These are phyloP conservation scores for Chelon labrosus DNA, from an alignment of 2,797 vertebrate species.

Conservation along the genomic window DNA sequence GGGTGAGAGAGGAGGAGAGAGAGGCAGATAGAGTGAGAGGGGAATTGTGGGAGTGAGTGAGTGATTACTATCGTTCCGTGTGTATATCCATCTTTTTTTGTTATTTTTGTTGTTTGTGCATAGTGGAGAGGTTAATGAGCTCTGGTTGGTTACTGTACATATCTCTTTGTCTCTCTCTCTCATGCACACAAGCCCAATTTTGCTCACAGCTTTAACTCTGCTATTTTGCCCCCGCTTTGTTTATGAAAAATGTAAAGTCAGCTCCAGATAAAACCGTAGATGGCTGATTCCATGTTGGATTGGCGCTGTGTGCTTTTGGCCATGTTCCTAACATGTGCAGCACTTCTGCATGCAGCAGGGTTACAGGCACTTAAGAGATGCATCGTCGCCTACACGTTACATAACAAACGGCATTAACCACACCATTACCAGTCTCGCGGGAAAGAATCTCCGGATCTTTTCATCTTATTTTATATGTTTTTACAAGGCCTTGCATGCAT, in stretches of 20 bases:
- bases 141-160: conserved; percentile 24
- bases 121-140: conserved; percentile 51
- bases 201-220: conserved; percentile 14
- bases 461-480: conserved; percentile 42
- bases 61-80: conserved; percentile 49
- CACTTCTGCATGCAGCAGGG: conserved; percentile 21
- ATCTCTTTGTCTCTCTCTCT: not conserved
- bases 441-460: conserved; percentile 16
- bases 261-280: conserved; percentile 14
- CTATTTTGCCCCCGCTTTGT: conserved; percentile 11
- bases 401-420: conserved; percentile 38
- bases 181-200: no score
- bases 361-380: conserved; percentile 17
- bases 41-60: conserved; percentile 34
- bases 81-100: conserved; percentile 10
- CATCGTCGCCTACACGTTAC: conserved; percentile 42
- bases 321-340: conserved; percentile 15
- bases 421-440: not conserved
- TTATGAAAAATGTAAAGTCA: conserved; percentile 37
- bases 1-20: conserved; percentile 12
- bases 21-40: conserved; percentile 8
- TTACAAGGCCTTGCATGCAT: conserved; percentile 14
- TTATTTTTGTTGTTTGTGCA: conserved; percentile 33
- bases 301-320: conserved; percentile 8
- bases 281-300: conserved; percentile 15